Base-by-base conservation (phyloP, 2,888 invertebrate genomes). In the Bugula neritina region DNA sequence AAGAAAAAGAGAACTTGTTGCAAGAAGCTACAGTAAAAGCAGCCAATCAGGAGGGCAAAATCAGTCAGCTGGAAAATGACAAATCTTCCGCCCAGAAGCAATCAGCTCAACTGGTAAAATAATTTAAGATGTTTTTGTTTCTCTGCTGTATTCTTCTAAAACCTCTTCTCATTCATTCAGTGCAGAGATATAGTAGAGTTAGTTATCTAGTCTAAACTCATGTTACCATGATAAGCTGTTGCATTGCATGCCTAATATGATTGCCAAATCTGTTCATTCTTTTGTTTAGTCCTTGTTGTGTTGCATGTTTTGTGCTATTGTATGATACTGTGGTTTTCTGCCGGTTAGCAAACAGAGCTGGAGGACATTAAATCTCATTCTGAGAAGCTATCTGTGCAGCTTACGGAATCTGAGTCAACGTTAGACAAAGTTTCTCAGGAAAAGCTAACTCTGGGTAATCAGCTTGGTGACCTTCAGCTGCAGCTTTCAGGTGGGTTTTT, bases 311-410 rank as follows among this genome's bases (percentile, higher is more conserved):
- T n/a, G n/a, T n/a, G n/a, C n/a, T n/a, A n/a, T n/a, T n/a, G n/a
- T n/a, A n/a, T n/a, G n/a, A n/a, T n/a, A n/a, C n/a, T n/a, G n/a
- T n/a, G n/a, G n/a, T n/a, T n/a, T n/a, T n/a, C n/a, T n/a, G n/a
- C n/a, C n/a, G n/a, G n/a, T n/a, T 77, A 82, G 82, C 79, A 81
- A 78, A 75, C 73, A 73, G 77, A 79, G 75, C 74, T 80, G 75
- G 78, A 78, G 43, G 80, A 80, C 77, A 72, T 78, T 43, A 79
- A 78, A 69, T 73, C 69, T 69, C 80, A 80, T 76, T 74, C 79
- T 71, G 74, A 73, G 63, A 78, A 77, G 73, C 72, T 77, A 71
- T 77, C 29, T 13, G 17, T 2, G 2, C n/a, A 63, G 35, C 29
- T 75, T 1, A 35, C 34, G 31, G 43, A 69, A 2, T 54, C n/a